Conservation (phyloP, 2,888 invertebrate species). For the Tenthredo mesomela region DNA sequence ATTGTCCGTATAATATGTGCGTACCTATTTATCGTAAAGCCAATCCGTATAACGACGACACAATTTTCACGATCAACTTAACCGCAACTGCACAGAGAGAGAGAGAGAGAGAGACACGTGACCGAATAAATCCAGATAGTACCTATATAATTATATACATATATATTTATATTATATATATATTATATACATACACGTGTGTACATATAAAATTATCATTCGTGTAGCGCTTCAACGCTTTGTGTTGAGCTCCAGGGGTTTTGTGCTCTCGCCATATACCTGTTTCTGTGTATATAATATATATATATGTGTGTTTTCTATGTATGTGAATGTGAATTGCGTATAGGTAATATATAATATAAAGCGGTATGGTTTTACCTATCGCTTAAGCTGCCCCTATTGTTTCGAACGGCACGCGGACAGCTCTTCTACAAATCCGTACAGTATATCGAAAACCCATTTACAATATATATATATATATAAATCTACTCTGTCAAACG, state of each 20-base stretch:
- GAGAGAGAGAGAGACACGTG: too few species aligned
- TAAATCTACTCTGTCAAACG: slow-evolving; percentile 75
- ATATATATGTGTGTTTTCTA: not conserved
- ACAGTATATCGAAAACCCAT: slow-evolving; percentile 73
- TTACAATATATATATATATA: slow-evolving; percentile 70
- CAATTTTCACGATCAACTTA: not conserved
- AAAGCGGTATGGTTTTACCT: slow-evolving; percentile 14
- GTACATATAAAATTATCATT: slow-evolving; percentile 25
- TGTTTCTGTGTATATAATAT: not conserved
- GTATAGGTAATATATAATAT: not conserved
- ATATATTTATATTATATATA: not conserved
- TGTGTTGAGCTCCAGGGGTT: slow-evolving; percentile 1
- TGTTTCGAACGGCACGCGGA: slow-evolving; percentile 47
- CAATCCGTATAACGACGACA: slow-evolving; percentile 10
- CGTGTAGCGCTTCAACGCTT: slow-evolving; percentile 5
- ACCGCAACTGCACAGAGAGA: slow-evolving; percentile 1
- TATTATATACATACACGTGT: not conserved
- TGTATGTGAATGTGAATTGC: not conserved
- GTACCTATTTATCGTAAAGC: not conserved
- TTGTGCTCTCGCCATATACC: slow-evolving; percentile 6
- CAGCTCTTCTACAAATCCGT: slow-evolving; percentile 37
- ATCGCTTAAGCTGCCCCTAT: slow-evolving; percentile 33
- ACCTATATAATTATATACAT: not conserved
- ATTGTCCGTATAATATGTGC: not conserved
- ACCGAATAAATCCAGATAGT: slow-evolving; percentile 30